These are phyloP conservation scores for Pollenia labialis DNA, from an alignment of 2,888 invertebrate species.

Conservation along the genomic window DNA sequence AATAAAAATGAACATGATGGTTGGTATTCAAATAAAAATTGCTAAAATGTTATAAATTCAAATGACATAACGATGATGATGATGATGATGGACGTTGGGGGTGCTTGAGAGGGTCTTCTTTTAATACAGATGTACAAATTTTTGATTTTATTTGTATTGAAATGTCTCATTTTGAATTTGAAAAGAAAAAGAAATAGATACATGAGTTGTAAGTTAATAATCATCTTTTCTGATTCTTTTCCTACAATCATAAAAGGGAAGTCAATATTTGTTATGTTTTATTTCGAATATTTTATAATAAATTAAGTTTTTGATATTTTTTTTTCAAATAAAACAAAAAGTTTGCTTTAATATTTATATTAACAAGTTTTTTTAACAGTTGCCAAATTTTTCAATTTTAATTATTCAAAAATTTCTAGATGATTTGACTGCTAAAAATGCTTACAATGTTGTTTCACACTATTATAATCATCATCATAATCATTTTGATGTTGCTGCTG, in stretches of 20 bases:
- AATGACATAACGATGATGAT: background rate
- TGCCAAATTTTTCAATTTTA: background rate
- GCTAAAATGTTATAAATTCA: conserved; percentile 23
- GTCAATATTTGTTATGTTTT: conserved; percentile 15
- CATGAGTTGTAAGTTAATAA: conserved; percentile 39
- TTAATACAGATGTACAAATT: conserved; percentile 10
- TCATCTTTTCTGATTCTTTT: background rate
- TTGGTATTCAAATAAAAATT: conserved; percentile 8
- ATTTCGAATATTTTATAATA: background rate
- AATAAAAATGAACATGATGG: conserved; percentile 33
- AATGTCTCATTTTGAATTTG: background rate
- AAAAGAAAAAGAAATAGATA: background rate
- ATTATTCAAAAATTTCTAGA: background rate
- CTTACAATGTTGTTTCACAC: too few relatives aligned
- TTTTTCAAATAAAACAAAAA: too few relatives aligned
- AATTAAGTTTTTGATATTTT: background rate
- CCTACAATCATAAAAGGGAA: background rate
- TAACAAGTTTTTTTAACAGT: too few relatives aligned
- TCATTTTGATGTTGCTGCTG: background rate
- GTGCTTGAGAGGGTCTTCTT: conserved; percentile 10
- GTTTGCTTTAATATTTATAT: too few relatives aligned
- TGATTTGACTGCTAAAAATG: too few relatives aligned
- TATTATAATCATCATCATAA: background rate
- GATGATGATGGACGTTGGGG: background rate
- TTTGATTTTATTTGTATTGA: background rate